These are phyloP conservation scores for Drosophila paramelanica DNA, from an alignment of 2,888 invertebrate species.

Conservation along the genomic window DNA sequence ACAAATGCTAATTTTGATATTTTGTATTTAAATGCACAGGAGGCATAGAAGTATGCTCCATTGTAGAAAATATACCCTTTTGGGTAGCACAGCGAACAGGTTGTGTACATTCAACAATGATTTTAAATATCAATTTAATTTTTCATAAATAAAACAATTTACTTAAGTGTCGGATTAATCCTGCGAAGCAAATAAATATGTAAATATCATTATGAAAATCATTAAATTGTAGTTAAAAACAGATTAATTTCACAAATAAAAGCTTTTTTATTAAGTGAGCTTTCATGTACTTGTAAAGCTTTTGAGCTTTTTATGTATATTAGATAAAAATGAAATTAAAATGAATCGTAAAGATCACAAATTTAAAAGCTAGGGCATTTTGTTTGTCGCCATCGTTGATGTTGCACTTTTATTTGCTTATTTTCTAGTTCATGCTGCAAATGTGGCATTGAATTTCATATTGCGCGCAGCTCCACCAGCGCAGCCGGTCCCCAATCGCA, in stretches of 20 bases:
- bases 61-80: conserved; percentile 29
- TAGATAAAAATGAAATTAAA: too few species aligned
- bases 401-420: conserved; percentile 27
- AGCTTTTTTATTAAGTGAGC: not conserved
- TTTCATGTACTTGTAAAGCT: too few species aligned
- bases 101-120: not conserved
- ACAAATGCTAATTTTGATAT: conserved; percentile 84
- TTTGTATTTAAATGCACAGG: conserved; percentile 82
- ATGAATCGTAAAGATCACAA: too few species aligned
- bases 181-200: not conserved
- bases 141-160: not conserved
- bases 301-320: too few species aligned
- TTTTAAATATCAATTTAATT: not conserved
- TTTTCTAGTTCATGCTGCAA: conserved; percentile 78
- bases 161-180: not conserved
- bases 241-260: too few species aligned
- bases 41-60: conserved; percentile 42
- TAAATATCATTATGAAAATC: too few species aligned
- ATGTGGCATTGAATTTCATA: conserved; percentile 82
- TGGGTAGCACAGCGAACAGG: not conserved
- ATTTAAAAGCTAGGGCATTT: conserved; percentile 26
- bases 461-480: conserved; percentile 59
- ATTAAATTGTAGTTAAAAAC: too few species aligned
- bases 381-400: not conserved
- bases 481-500: conserved; percentile 47